Percentiles rank a stretch among this genome's conserved stretches.
These are phyloP conservation scores for Apotomis turbidana DNA, from an alignment of 2,888 invertebrate species.

Conservation along the genomic window DNA sequence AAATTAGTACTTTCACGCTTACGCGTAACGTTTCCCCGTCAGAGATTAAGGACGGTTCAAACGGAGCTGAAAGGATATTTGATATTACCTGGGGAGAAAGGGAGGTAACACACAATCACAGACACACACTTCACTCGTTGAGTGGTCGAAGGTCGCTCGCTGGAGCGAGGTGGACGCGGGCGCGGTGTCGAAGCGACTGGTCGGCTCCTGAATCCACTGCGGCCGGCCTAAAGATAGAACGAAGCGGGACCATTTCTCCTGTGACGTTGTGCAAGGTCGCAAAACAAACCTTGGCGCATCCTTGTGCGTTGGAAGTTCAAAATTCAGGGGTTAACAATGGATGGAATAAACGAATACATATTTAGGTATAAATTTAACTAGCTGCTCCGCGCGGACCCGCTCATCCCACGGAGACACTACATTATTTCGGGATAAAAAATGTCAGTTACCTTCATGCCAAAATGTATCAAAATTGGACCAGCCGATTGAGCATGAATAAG, in stretches of 20 bases:
- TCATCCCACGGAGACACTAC: too few species aligned
- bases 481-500: too few species aligned
- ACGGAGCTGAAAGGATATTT: slow-evolving; percentile 43
- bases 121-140: slow-evolving; percentile 80
- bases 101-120: slow-evolving; percentile 73
- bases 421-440: too few species aligned
- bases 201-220: slow-evolving; percentile 56
- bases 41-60: background rate
- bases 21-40: background rate
- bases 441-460: too few species aligned
- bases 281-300: slow-evolving; percentile 67
- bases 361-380: too few species aligned
- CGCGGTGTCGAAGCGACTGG: slow-evolving; percentile 81
- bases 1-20: background rate
- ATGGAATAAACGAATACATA: background rate
- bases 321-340: background rate
- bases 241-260: slow-evolving; percentile 62
- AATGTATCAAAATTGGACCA: too few species aligned
- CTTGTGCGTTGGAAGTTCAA: slow-evolving; percentile 36
- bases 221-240: slow-evolving; percentile 73
- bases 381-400: too few species aligned
- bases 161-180: slow-evolving; percentile 78
- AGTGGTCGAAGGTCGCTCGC: slow-evolving; percentile 79
- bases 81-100: slow-evolving; percentile 50
- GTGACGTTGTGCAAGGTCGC: slow-evolving; percentile 70